Percentiles rank a stretch among this genome's conserved stretches.
phyloP scores from a whole-genome alignment of 2,113 vertebrate species.

The Callionymus lyra region DNA sequence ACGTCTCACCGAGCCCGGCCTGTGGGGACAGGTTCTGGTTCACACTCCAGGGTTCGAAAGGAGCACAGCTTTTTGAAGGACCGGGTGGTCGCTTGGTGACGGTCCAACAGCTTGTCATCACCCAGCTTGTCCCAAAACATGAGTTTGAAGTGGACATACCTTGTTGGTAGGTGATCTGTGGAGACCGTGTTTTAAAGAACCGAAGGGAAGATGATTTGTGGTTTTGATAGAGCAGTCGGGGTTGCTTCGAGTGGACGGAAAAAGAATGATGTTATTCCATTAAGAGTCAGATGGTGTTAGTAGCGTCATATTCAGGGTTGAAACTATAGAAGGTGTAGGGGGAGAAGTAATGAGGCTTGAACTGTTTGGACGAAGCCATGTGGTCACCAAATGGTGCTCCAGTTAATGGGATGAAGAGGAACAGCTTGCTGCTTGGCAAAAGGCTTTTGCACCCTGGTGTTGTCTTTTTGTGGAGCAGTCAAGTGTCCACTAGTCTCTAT shows the following conservation, averaged over 20 bases:
- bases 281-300: too few relatives aligned
- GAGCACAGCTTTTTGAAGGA: conserved; percentile 27
- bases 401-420: conserved; percentile 15
- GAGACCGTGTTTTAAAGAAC: conserved; percentile 4
- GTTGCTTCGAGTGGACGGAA: too few relatives aligned
- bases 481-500: too few relatives aligned
- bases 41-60: conserved; percentile 11
- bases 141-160: conserved; percentile 44
- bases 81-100: conserved; percentile 31
- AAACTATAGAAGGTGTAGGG: neutral
- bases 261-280: too few relatives aligned
- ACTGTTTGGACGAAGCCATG: conserved; percentile 31
- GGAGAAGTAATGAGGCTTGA: conserved; percentile 14
- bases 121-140: conserved; percentile 54
- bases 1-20: conserved; percentile 30
- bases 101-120: conserved; percentile 32
- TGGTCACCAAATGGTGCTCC: conserved; percentile 30
- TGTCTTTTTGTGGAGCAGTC: conserved; percentile 14
- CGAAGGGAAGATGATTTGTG: too few relatives aligned
- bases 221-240: too few relatives aligned
- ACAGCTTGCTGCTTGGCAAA: conserved; percentile 20
- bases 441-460: conserved; percentile 31
- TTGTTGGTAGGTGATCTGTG: conserved; percentile 37
- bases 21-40: conserved; percentile 27
- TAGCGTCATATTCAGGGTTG: too few relatives aligned